Evolutionary conservation across 2,797 vertebrate genomes (phyloP).

Genomic region (Spea hammondii): DNA sequence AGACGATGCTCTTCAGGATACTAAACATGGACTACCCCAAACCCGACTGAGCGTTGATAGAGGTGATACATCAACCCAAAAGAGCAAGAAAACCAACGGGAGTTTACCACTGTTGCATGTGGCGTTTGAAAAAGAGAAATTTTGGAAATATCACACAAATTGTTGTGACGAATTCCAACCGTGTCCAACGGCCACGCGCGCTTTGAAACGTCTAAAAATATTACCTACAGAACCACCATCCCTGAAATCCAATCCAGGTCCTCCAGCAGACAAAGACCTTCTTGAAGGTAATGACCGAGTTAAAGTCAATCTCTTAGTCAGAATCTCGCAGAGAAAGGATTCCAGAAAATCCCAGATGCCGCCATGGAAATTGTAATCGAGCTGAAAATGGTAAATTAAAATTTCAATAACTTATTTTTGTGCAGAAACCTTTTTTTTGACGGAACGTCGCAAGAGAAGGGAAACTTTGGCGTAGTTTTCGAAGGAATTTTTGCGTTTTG

Average conservation of each 20-base stretch:
- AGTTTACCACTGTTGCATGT: background rate
- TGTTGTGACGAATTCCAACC: slow-evolving; percentile 35
- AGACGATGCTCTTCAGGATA: background rate
- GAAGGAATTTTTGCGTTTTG: no score
- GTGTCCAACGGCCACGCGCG: slow-evolving; percentile 1
- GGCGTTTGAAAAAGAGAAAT: background rate
- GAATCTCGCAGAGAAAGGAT: slow-evolving; percentile 37
- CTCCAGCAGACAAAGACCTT: slow-evolving; percentile 17
- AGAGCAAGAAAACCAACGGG: background rate
- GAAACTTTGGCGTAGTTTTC: no score
- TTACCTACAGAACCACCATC: background rate
- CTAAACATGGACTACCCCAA: background rate
- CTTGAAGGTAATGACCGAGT: slow-evolving; percentile 49
- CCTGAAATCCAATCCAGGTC: background rate
- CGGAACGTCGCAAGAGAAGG: no score
- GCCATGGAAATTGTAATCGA: slow-evolving; percentile 34
- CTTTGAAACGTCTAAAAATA: background rate
- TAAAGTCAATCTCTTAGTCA: slow-evolving; percentile 42
- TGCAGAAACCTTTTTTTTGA: background rate
- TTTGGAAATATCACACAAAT: slow-evolving; percentile 37
- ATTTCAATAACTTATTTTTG: background rate
- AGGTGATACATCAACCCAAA: background rate
- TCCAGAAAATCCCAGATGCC: background rate
- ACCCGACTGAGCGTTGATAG: background rate
- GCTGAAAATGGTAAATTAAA: slow-evolving; percentile 21